Percentiles rank a stretch among this genome's conserved stretches.
phyloP scores from a whole-genome alignment of 2,113 vertebrate genomes.

The Mustela lutreola region DNA sequence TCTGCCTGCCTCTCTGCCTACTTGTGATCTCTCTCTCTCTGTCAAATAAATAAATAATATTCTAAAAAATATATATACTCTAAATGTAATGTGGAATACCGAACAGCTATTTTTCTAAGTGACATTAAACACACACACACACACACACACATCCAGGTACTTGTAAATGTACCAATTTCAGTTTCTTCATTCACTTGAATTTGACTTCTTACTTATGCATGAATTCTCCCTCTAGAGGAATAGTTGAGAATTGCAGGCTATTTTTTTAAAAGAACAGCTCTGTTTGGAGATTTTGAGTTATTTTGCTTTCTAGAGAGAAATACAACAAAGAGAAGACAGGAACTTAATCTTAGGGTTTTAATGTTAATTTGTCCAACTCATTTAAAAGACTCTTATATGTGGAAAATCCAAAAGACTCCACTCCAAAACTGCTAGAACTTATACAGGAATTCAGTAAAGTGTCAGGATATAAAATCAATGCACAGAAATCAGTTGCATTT shows the following conservation, averaged over 20 bases:
- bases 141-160: not conserved
- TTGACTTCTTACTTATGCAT: not conserved
- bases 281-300: not conserved
- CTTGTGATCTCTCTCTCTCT: too few relatives aligned
- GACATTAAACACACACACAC: not conserved
- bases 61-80: not conserved
- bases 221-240: not conserved
- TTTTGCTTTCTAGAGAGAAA: conserved; percentile 36
- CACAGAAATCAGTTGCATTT: too few relatives aligned
- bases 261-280: not conserved
- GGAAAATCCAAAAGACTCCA: too few relatives aligned
- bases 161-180: not conserved
- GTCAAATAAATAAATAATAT: too few relatives aligned
- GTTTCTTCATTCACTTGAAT: not conserved
- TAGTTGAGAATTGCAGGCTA: not conserved
- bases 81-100: not conserved
- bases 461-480: too few relatives aligned
- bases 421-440: too few relatives aligned
- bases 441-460: too few relatives aligned
- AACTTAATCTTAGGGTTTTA: not conserved
- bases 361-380: not conserved
- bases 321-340: not conserved
- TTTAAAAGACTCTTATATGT: not conserved
- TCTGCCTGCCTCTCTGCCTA: too few relatives aligned
- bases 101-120: not conserved